phyloP scores from a whole-genome alignment of 2,113 vertebrate genomes.

The Gallinago paraguaiae region DNA sequence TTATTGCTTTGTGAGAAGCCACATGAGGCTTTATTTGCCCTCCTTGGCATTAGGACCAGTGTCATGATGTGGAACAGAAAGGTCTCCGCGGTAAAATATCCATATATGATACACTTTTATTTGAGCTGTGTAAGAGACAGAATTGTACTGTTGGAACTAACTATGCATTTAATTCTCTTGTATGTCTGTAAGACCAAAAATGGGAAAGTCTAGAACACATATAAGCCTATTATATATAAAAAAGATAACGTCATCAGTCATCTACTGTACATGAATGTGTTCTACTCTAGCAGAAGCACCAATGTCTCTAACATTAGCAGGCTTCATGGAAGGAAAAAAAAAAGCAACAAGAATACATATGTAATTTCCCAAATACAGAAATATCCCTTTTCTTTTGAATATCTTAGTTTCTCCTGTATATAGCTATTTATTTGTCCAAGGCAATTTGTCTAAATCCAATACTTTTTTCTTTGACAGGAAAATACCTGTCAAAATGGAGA shows the following conservation, averaged over 20 bases:
- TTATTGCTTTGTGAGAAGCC: neutral
- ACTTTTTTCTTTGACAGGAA: neutral
- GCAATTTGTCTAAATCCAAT: neutral
- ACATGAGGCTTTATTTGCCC: neutral
- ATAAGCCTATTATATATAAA: neutral
- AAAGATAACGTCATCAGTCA: slow-evolving; percentile 23
- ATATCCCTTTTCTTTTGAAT: neutral
- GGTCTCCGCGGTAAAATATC: neutral
- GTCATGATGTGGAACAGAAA: neutral
- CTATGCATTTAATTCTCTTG: slow-evolving; percentile 12
- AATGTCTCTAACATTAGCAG: slow-evolving; percentile 32
- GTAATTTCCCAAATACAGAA: neutral
- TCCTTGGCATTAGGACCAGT: neutral
- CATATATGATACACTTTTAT: neutral
- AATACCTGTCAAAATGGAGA: slow-evolving; percentile 40
- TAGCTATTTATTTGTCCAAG: neutral
- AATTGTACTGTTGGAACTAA: neutral
- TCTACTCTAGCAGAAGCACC: slow-evolving; percentile 3
- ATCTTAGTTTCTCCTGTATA: neutral
- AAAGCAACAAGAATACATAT: neutral
- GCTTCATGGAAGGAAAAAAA: neutral
- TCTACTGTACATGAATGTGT: slow-evolving; percentile 22
- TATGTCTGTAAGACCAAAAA: neutral
- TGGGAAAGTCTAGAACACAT: neutral
- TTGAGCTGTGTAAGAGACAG: neutral